These are phyloP conservation scores for Planococcus citri DNA, from an alignment of 1,140 invertebrate genomes.

Conservation along the genomic window DNA sequence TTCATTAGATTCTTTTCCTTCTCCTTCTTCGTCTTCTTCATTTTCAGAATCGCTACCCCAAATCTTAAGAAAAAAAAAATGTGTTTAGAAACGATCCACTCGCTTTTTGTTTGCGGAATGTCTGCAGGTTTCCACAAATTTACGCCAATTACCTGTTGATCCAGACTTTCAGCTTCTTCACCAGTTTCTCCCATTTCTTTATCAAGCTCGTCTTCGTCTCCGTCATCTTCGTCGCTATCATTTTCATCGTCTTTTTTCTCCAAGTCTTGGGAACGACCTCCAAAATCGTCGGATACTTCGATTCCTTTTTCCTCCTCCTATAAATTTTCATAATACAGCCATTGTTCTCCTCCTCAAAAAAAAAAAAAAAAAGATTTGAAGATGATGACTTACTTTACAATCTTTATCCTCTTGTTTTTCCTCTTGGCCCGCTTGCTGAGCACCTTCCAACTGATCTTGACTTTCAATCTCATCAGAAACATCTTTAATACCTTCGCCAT, in stretches of 20 bases:
- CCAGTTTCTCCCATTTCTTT: constrained; percentile 93
- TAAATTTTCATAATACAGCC: constrained; percentile 21
- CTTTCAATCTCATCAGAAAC: constrained; percentile 86
- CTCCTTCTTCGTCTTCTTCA: constrained; percentile 45
- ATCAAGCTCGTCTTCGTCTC: constrained; percentile 62
- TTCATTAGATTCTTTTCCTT: constrained; percentile 38
- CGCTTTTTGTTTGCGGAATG: not conserved
- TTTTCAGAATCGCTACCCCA: constrained; percentile 78
- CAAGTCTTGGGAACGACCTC: constrained; percentile 68
- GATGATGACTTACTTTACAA: constrained; percentile 40
- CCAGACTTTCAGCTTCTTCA: constrained; percentile 62
- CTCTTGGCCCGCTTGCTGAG: constrained; percentile 61
- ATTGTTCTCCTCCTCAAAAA: not conserved
- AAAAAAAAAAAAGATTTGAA: too few species aligned
- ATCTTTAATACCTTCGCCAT: constrained; percentile 87
- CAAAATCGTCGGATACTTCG: constrained; percentile 88
- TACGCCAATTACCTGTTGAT: constrained; percentile 38
- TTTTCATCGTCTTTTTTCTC: constrained; percentile 53
- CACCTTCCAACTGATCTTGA: constrained; percentile 89
- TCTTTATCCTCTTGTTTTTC: constrained; percentile 60
- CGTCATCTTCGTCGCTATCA: constrained; percentile 45
- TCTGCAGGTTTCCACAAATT: constrained; percentile 10
- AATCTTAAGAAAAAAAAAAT: constrained; percentile 43
- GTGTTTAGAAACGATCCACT: not conserved
- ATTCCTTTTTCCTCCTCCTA: constrained; percentile 83